These are phyloP conservation scores for Dendrolimus houi DNA, from an alignment of 2,888 invertebrate species.

Conservation along the genomic window DNA sequence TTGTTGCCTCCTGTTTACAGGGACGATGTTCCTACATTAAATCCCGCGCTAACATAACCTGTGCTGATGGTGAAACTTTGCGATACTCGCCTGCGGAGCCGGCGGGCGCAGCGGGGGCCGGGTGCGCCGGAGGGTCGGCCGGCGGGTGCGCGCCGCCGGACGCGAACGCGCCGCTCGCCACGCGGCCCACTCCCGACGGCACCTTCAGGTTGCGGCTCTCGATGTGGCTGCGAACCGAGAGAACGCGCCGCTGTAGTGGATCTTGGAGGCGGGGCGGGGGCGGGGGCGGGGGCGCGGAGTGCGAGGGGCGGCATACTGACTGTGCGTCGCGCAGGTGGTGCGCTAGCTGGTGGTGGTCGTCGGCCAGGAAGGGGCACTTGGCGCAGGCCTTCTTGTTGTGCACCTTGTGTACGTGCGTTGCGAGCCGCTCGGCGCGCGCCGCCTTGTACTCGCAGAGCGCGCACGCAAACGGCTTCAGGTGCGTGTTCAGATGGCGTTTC, in stretches of 20 bases:
- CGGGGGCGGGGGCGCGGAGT: not conserved
- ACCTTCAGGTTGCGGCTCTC: slow-evolving; percentile 78
- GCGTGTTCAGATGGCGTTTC: slow-evolving; percentile 93
- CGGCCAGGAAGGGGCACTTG: slow-evolving; percentile 91
- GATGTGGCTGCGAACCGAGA: slow-evolving; percentile 67
- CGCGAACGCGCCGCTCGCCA: slow-evolving; percentile 30
- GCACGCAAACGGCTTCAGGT: slow-evolving; percentile 94
- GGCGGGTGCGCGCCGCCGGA: slow-evolving; percentile 26
- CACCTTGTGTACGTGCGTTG: slow-evolving; percentile 93
- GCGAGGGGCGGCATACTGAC: slow-evolving; percentile 65
- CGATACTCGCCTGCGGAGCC: slow-evolving; percentile 11
- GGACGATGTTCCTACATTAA: not conserved
- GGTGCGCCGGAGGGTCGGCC: slow-evolving; percentile 7
- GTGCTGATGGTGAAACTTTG: not conserved
- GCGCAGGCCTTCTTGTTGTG: slow-evolving; percentile 94
- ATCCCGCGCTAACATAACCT: not conserved
- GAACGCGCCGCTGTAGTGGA: not conserved
- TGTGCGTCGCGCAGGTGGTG: slow-evolving; percentile 86
- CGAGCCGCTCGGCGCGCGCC: slow-evolving; percentile 91
- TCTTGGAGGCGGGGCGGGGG: not conserved
- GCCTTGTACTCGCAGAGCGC: slow-evolving; percentile 95
- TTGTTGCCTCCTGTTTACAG: not conserved
- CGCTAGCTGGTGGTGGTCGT: slow-evolving; percentile 87
- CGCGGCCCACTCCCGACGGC: slow-evolving; percentile 57
- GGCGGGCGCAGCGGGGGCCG: slow-evolving; percentile 21